Evolutionary conservation across 2,797 vertebrate species (phyloP).

Genomic region (Ctenosaura bakeri): DNA sequence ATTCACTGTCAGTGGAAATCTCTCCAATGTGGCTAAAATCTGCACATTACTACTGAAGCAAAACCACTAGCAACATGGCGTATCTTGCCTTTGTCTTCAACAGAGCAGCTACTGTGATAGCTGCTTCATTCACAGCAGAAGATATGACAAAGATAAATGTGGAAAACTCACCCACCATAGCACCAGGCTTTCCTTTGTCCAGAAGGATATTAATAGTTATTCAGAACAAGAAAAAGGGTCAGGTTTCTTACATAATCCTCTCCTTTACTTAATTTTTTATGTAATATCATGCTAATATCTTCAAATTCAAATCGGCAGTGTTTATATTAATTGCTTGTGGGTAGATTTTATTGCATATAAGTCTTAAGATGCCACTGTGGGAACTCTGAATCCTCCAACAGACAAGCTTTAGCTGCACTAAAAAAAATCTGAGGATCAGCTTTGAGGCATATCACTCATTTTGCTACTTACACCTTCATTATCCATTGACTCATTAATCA

Average conservation of each 20-base stretch:
- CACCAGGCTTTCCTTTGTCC: accelerated
- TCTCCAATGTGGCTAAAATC: not conserved
- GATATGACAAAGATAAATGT: not conserved
- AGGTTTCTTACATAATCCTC: not conserved
- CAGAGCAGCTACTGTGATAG: not conserved
- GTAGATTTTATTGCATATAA: constrained; percentile 44
- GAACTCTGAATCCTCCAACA: constrained; percentile 56
- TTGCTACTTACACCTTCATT: constrained; percentile 67
- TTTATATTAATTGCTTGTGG: constrained; percentile 55
- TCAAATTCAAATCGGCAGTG: constrained; percentile 48
- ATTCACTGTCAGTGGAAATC: not conserved
- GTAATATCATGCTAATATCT: constrained; percentile 13
- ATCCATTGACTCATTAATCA: constrained; percentile 69
- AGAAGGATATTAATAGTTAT: not conserved
- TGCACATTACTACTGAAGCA: accelerated
- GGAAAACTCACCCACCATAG: accelerated
- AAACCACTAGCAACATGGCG: not conserved
- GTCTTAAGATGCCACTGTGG: constrained; percentile 54
- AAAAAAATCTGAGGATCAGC: constrained; percentile 60
- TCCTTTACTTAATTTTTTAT: not conserved
- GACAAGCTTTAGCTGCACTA: constrained; percentile 42
- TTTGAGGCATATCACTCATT: constrained; percentile 44
- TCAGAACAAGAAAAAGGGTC: not conserved
- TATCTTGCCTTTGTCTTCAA: constrained; percentile 9
- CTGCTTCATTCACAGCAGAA: constrained; percentile 15